Base-by-base conservation (phyloP, 2,797 vertebrate species). In the Enteromius thamalakanensis region DNA sequence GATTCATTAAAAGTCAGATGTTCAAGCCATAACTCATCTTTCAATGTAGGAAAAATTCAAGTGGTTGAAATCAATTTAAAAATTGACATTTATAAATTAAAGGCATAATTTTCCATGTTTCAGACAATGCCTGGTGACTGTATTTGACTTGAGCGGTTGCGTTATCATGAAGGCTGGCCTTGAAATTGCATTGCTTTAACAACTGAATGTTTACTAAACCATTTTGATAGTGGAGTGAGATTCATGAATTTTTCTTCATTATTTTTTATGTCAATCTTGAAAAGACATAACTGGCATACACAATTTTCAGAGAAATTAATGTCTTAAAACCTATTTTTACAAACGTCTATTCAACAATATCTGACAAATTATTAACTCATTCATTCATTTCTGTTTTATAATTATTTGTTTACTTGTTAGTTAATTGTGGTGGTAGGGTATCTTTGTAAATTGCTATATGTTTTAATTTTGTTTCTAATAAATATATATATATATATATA, bases 171-270 rank as follows among this genome's bases (percentile, higher is more conserved):
- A 53, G n/a, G n/a, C 40, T 37, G 64, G 15, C n/a, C 49, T 70
- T 37, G n/a, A 69, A 34, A 80, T 55, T 42, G 15, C 65, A 42
- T 34, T 14, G 15, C 11, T 58, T 40, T 40, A 42, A 69, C 9
- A 79, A 7, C 17, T 69, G 64, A 68, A 79, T 64, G 49, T 80
- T 69, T 79, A 29, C 47, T 70, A 29, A 5, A 37, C 55, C 9
- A 69, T 80, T 55, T 55, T 58, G 78, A 80, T 23, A 21, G n/a
- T 53, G 8, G 23, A 55, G n/a, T 26, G 15, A 68, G 37, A 15
- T 26, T 80, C 9, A 42, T 69, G 15, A 9, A 40, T 37, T 40
- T 79, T 68, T 55, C n/a, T 34, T 34, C 0, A 34, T 55, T 55
- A 1, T 15, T 7, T 21, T 3, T 67, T 7, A 68, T n/a, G 14